A percentile compares a stretch with the other conserved stretches of the same genome.
Conservation (phyloP, 2,888 invertebrate species). For the Drosophila borealis region DNA sequence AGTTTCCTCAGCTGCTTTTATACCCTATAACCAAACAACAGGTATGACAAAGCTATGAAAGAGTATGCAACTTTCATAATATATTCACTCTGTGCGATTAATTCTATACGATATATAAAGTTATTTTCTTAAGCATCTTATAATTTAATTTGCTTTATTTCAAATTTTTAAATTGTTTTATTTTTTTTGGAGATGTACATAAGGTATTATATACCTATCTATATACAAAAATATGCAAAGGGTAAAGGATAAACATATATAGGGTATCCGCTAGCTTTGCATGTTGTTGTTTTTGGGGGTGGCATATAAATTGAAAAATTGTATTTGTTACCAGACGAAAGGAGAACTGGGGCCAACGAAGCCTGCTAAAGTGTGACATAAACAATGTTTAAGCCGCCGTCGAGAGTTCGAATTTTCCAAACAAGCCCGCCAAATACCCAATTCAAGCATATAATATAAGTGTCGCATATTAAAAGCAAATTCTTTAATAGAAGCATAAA, state of each 20-base stretch:
- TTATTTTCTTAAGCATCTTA: too few species aligned
- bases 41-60: not conserved
- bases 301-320: conserved; percentile 73
- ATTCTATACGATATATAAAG: too few species aligned
- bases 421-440: not conserved
- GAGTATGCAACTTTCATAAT: not conserved
- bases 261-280: not conserved
- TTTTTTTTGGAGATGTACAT: too few species aligned
- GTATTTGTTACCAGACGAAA: conserved; percentile 26
- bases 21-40: not conserved
- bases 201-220: too few species aligned
- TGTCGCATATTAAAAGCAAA: not conserved
- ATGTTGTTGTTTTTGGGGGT: conserved; percentile 25
- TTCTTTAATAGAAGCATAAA: not conserved
- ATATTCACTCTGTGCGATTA: not conserved
- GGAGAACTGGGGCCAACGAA: conserved; percentile 21
- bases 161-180: too few species aligned
- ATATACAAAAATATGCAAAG: too few species aligned
- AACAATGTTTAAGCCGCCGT: conserved; percentile 46
- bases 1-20: not conserved
- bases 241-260: too few species aligned
- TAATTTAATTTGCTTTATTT: too few species aligned
- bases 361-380: conserved; percentile 50
- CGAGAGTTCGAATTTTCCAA: conserved; percentile 2
- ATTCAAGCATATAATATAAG: not conserved